Base-by-base conservation (phyloP, 2,113 vertebrate genomes). In the Coregonus clupeaformis region DNA sequence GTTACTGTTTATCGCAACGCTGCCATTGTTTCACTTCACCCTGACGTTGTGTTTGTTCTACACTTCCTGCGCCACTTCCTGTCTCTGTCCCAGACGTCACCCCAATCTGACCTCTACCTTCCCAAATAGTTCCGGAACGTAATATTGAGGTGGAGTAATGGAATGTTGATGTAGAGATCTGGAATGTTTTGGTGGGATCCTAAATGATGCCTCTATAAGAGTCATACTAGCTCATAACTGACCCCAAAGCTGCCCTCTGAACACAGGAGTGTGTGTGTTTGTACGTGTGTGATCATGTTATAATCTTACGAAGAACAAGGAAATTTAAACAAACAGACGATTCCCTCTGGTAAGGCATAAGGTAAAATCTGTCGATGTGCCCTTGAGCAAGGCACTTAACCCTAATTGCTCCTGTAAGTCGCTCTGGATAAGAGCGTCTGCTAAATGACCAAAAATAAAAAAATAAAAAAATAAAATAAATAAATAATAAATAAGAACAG, bases 61-160 rank as follows among this genome's bases (percentile, higher is more conserved):
- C 30, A 73, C 81, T 85, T 90, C 88, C 89, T 78, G 79, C 59
- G 5, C 32, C 42, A 18, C 81, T 83, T 91, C 89, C 89, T 86
- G 82, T 76, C 82, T 79, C 81, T 52, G 20, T 81, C 77, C 73
- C 66, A 68, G 78, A 64, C 0, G 16, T 65, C 76, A 76, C 76
- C 64, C 59, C 74, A 73, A 9, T 14, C 20, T 65, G 74, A 84
- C 83, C 79, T 64, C 49, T 24, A 7, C 4, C 14, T 70, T 60
- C 27, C 74, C 66, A 68, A n/a, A 9, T 36, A 69, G 32, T 32
- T 65, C 79, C 5, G 4, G 60, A 64, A 79, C 4, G 5, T 14
- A 52, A 52, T 63, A 62, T 63, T n/a, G 71, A 77, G 52, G n/a
- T 14, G 69, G 49, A 55, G 63, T 32, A 76, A 42, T 0, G 63